A percentile compares a stretch with the other conserved stretches of the same genome.
Evolutionary conservation across 1,140 invertebrate genomes (phyloP).

Genomic region (Drosophila tristis): DNA sequence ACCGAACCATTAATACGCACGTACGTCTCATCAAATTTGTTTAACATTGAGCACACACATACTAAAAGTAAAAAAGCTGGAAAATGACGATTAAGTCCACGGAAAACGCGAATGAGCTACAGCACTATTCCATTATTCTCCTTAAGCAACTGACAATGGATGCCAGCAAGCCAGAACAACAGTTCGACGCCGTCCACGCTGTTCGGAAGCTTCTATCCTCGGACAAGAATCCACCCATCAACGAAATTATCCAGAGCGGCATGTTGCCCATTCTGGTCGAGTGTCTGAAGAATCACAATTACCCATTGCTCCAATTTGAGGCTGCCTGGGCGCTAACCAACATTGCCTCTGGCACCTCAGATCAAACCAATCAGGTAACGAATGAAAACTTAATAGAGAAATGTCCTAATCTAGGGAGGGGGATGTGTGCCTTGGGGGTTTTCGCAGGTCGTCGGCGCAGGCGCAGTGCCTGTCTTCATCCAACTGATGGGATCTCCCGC

Average conservation of each 20-base stretch:
- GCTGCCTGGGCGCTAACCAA: conserved; percentile 99
- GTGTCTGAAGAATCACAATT: conserved; percentile 94
- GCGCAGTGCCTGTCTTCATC: conserved; percentile 97
- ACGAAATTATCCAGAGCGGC: conserved; percentile 96
- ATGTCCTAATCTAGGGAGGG: not conserved
- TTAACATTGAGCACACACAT: too few relatives aligned
- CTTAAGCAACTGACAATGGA: conserved; percentile 88
- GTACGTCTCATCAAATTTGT: too few relatives aligned
- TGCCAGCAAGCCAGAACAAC: conserved; percentile 88
- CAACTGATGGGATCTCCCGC: conserved; percentile 95
- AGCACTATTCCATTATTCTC: conserved; percentile 70
- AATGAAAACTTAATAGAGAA: too few relatives aligned
- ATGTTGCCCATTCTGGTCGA: conserved; percentile 97
- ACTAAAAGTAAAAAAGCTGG: too few relatives aligned
- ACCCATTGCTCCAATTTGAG: conserved; percentile 98
- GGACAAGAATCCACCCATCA: conserved; percentile 99
- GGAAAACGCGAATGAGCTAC: conserved; percentile 89
- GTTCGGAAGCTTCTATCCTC: conserved; percentile 97
- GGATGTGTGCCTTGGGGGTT: not conserved
- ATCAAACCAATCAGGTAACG: conserved; percentile 92
- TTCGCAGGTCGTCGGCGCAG: conserved; percentile 93
- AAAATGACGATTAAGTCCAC: too few relatives aligned
- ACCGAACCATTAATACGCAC: too few relatives aligned
- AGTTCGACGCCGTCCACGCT: conserved; percentile 93
- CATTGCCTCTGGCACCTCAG: conserved; percentile 98